Evolutionary conservation across 1,140 invertebrate species (phyloP).

Genomic region (Bombus affinis): DNA sequence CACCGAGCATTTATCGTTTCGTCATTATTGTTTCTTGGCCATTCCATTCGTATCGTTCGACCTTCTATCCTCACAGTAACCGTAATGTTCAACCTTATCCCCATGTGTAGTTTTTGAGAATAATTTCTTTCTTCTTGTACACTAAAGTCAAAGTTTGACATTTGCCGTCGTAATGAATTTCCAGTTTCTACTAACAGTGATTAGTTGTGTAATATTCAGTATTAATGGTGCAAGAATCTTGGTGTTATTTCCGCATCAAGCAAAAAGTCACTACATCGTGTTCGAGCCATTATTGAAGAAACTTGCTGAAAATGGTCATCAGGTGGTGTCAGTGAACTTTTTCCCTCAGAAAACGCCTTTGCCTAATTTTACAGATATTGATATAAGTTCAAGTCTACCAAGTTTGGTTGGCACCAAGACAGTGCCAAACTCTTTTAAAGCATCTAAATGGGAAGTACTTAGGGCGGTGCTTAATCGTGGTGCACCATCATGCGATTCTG

Average conservation of each 20-base stretch:
- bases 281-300: constrained; percentile 45
- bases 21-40: background rate
- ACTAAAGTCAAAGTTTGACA: background rate
- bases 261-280: constrained; percentile 50
- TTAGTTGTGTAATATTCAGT: background rate
- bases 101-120: background rate
- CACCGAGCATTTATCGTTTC: background rate
- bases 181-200: background rate
- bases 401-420: background rate
- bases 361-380: constrained; percentile 47
- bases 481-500: background rate
- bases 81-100: background rate
- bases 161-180: background rate
- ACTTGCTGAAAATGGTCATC: constrained; percentile 45
- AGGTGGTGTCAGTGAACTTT: constrained; percentile 42
- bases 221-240: constrained; percentile 31
- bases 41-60: background rate
- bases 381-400: constrained; percentile 20
- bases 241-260: constrained; percentile 23
- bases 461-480: background rate
- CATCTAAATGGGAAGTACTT: constrained; percentile 17
- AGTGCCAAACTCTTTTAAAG: accelerated
- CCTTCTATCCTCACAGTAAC: background rate
- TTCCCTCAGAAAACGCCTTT: constrained; percentile 29
- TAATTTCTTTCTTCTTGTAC: too few species aligned